Evolutionary conservation across 1,140 invertebrate genomes (phyloP).

Genomic region (Heliconius nattereri): DNA sequence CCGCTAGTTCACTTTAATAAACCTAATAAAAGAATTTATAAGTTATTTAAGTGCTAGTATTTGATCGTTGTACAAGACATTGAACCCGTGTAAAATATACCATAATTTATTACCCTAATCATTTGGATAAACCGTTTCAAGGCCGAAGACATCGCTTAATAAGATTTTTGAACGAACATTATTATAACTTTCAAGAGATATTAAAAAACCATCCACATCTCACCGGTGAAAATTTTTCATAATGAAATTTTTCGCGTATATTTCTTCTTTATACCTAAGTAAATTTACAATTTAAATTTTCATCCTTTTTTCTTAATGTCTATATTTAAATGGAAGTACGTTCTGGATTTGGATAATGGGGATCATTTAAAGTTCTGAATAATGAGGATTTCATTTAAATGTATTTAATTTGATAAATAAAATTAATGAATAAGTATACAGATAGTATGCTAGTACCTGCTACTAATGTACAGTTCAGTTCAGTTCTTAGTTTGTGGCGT

Average conservation of each 20-base stretch:
- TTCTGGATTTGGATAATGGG: not conserved
- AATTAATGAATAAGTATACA: too few species aligned
- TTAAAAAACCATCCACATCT: conserved; percentile 7
- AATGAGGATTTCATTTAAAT: not conserved
- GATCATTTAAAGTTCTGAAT: too few species aligned
- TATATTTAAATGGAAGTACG: not conserved
- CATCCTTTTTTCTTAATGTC: not conserved
- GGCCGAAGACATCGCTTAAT: conserved; percentile 27
- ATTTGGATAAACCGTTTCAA: conserved; percentile 23
- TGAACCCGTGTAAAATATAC: conserved; percentile 1
- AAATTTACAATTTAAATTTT: conserved; percentile 19
- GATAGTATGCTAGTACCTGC: too few species aligned
- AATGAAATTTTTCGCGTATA: conserved; percentile 6
- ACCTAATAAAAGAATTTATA: not conserved
- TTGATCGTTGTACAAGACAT: not conserved
- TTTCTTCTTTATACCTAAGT: not conserved
- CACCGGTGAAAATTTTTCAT: not conserved
- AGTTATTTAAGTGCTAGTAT: not conserved
- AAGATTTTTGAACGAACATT: conserved; percentile 27
- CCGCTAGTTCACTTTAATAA: not conserved
- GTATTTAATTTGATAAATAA: not conserved
- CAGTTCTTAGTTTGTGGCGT: too few species aligned
- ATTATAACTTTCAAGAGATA: conserved; percentile 28
- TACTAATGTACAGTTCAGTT: too few species aligned
- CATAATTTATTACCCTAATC: conserved; percentile 28